Percentiles rank a stretch among this genome's conserved stretches.
Conservation (phyloP, 2,113 vertebrate species). For the Corythaixoides concolor region DNA sequence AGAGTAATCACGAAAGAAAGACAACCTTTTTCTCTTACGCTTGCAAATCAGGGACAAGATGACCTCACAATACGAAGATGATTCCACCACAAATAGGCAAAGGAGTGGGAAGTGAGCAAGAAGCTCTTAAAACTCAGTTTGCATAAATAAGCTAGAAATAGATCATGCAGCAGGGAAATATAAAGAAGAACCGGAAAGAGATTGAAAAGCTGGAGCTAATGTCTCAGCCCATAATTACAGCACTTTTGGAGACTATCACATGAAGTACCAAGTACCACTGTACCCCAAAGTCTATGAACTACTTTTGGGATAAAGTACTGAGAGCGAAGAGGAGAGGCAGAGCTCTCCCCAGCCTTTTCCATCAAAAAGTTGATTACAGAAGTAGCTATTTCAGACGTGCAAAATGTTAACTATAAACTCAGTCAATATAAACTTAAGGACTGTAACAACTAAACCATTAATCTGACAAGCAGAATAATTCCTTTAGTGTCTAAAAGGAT, state of each 20-base stretch:
- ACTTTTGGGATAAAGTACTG: neutral
- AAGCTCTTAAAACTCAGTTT: neutral
- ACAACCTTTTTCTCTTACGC: neutral
- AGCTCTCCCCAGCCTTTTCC: neutral
- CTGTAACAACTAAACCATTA: neutral
- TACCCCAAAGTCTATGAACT: neutral
- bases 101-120: slow-evolving; percentile 16
- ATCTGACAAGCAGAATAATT: neutral
- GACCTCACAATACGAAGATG: neutral
- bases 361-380: neutral
- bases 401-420: neutral
- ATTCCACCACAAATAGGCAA: neutral
- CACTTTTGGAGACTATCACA: neutral
- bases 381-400: neutral
- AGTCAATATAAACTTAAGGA: neutral
- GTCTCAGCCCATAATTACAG: neutral
- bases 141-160: neutral
- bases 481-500: neutral
- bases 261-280: neutral
- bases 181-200: neutral
- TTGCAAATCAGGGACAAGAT: neutral
- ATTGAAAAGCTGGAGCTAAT: neutral
- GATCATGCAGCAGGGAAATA: neutral
- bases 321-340: neutral
- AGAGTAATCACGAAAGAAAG: neutral